phyloP scores from a whole-genome alignment of 2,888 invertebrate species.

The Dolichopus griseipennis region DNA sequence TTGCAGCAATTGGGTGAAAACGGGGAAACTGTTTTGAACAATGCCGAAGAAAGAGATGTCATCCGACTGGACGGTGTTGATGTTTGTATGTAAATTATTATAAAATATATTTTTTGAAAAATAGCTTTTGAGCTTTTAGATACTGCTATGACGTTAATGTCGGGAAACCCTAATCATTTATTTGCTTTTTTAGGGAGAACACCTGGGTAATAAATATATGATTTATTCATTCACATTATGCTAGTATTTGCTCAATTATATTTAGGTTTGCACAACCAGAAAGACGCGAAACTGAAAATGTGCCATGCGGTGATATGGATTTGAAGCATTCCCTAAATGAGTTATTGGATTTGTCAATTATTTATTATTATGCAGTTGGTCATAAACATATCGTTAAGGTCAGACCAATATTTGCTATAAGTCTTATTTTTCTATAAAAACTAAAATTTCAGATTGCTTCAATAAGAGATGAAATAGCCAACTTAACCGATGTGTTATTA shows the following conservation, averaged over 20 bases:
- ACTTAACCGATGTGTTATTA: slow-evolving; percentile 37
- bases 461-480: slow-evolving; percentile 41
- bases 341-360: slow-evolving; percentile 36
- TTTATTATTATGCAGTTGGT: slow-evolving; percentile 41
- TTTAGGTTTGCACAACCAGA: slow-evolving; percentile 15
- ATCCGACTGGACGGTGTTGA: slow-evolving; percentile 20
- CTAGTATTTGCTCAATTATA: neutral
- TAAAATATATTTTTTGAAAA: slow-evolving; percentile 11
- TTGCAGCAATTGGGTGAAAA: slow-evolving; percentile 33
- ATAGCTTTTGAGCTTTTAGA: slow-evolving; percentile 25
- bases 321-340: slow-evolving; percentile 34
- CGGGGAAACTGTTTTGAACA: slow-evolving; percentile 20
- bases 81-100: slow-evolving; percentile 22
- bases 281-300: neutral
- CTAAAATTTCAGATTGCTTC: slow-evolving; percentile 30
- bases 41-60: slow-evolving; percentile 16
- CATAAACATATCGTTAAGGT: slow-evolving; percentile 42
- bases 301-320: slow-evolving; percentile 29
- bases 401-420: neutral
- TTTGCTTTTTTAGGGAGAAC: slow-evolving; percentile 27
- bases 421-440: neutral
- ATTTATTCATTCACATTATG: too few relatives aligned
- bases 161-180: slow-evolving; percentile 33
- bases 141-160: slow-evolving; percentile 34
- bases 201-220: slow-evolving; percentile 26